Conservation (phyloP, 2,797 vertebrate species). For the Staurois parvus region DNA sequence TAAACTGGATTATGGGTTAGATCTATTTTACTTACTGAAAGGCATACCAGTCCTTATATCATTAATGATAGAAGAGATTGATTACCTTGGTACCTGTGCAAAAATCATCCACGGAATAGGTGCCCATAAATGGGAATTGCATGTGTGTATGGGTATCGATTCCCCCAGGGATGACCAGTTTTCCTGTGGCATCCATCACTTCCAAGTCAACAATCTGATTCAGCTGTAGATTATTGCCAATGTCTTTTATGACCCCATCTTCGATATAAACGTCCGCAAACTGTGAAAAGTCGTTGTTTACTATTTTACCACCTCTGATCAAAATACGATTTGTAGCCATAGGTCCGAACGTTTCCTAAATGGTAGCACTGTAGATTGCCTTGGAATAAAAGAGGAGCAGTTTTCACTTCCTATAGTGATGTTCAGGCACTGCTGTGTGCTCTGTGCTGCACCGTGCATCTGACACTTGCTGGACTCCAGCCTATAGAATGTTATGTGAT, state of each 20-base stretch:
- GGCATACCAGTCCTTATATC: not conserved
- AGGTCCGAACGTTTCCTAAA: too few species aligned
- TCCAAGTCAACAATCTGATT: conserved; percentile 64
- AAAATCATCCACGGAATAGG: conserved; percentile 89
- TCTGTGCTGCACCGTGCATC: not conserved
- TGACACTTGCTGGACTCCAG: conserved; percentile 21
- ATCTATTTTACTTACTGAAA: not conserved
- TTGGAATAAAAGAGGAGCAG: not conserved
- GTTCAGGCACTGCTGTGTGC: not conserved
- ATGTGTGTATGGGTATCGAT: conserved; percentile 97
- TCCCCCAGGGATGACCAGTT: conserved; percentile 90
- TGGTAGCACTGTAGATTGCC: not conserved
- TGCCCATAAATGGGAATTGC: conserved; percentile 94
- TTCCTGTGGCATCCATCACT: conserved; percentile 84
- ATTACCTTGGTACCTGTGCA: conserved; percentile 89
- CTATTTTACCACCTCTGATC: conserved; percentile 88
- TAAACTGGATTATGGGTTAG: not conserved
- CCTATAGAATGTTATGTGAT: conserved; percentile 34
- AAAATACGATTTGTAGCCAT: conserved; percentile 75
- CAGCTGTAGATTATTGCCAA: conserved; percentile 78
- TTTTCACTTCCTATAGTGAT: not conserved
- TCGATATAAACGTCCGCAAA: conserved; percentile 87
- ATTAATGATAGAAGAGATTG: not conserved
- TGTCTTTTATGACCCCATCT: conserved; percentile 81
- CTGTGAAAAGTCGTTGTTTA: conserved; percentile 86